phyloP scores from a whole-genome alignment of 2,113 vertebrate species.

The Oceanites oceanicus region DNA sequence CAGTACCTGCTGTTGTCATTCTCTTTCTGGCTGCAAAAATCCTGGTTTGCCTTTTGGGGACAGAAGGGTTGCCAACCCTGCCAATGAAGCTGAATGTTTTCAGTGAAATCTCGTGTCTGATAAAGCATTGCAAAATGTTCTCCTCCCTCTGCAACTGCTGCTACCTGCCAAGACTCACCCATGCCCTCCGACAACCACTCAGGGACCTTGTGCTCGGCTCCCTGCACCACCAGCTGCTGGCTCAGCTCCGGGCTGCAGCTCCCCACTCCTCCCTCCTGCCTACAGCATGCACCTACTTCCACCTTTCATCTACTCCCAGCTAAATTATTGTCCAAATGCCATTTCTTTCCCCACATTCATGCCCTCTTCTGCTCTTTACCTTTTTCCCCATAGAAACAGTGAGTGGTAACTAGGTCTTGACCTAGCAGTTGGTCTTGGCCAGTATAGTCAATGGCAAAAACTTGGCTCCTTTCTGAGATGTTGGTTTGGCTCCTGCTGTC shows the following conservation, averaged over 20 bases:
- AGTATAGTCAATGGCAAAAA: not conserved
- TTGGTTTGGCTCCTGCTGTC: not conserved
- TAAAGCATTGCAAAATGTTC: not conserved
- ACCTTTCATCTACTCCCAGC: not conserved
- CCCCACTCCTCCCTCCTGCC: not conserved
- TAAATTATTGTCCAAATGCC: not conserved
- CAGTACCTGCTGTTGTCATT: not conserved
- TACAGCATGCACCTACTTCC: accelerated
- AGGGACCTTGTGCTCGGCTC: not conserved
- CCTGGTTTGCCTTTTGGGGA: not conserved
- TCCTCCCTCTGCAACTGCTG: not conserved
- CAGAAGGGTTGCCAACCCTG: not conserved
- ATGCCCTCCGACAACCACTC: accelerated
- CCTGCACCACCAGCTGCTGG: accelerated
- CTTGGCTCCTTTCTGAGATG: not conserved
- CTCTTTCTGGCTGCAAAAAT: not conserved
- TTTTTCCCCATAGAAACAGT: not conserved
- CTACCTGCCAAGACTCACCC: not conserved
- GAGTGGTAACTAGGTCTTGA: not conserved
- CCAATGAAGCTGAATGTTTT: not conserved
- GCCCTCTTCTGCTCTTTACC: not conserved
- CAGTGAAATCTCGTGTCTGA: not conserved
- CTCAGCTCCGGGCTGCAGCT: not conserved
- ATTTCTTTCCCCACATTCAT: not conserved
- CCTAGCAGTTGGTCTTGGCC: not conserved